Percentiles rank a stretch among this genome's conserved stretches.
Conservation (phyloP, 2,888 invertebrate genomes). For the Netelia virgata region DNA sequence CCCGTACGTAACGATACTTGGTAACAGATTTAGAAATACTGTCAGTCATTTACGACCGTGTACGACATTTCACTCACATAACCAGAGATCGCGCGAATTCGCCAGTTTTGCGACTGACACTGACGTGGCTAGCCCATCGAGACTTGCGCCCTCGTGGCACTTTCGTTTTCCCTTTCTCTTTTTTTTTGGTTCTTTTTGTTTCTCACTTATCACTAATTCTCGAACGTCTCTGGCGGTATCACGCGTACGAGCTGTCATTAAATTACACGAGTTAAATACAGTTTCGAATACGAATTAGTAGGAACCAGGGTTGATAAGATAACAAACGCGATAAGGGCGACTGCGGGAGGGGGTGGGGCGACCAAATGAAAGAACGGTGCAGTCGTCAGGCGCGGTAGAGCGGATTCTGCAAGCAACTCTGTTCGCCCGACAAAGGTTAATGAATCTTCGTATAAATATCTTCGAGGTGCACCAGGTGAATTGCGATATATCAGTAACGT, state of each 20-base stretch:
- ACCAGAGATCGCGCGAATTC: too few relatives aligned
- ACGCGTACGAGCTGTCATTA: conserved; percentile 37
- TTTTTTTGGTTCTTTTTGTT: conserved; percentile 1
- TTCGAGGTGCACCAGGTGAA: conserved; percentile 36
- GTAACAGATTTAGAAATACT: conserved; percentile 29
- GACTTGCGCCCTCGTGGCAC: conserved; percentile 15
- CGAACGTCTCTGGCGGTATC: conserved; percentile 19
- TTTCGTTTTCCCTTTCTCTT: conserved; percentile 11
- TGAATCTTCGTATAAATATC: conserved; percentile 56
- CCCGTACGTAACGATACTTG: conserved; percentile 5
- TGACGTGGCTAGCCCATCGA: conserved; percentile 66
- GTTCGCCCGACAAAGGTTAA: conserved; percentile 46
- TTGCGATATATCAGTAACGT: neutral
- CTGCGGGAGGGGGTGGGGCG: neutral
- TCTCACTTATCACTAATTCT: conserved; percentile 20
- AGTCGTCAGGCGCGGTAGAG: conserved; percentile 60
- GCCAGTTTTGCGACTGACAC: conserved; percentile 56
- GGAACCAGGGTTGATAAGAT: conserved; percentile 34
- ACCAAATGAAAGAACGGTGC: conserved; percentile 37
- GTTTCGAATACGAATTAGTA: conserved; percentile 50
- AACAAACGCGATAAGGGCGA: conserved; percentile 27
- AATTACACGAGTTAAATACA: conserved; percentile 48
- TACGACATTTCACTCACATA: neutral
- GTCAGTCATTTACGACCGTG: neutral
- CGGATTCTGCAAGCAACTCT: conserved; percentile 10